phyloP scores from a whole-genome alignment of 1,140 invertebrate species.

The Oscheius sp. region DNA sequence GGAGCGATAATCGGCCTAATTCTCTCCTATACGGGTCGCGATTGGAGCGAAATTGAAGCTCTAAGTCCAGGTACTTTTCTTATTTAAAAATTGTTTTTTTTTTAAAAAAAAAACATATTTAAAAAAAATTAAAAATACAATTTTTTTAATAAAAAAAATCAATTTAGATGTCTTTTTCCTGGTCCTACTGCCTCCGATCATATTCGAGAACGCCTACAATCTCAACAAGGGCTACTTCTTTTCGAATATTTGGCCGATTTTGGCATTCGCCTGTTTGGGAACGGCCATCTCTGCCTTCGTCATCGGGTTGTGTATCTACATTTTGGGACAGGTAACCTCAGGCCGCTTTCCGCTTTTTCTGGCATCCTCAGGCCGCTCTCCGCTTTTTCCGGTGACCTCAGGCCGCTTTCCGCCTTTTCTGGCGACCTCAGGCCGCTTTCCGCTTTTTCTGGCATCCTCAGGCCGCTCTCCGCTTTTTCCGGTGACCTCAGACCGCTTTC shows the following conservation, averaged over 20 bases:
- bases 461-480: too few relatives aligned
- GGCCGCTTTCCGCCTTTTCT: too few relatives aligned
- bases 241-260: slow-evolving; percentile 88
- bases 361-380: too few relatives aligned
- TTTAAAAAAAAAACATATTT: not conserved
- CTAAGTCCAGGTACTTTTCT: slow-evolving; percentile 67
- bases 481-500: too few relatives aligned
- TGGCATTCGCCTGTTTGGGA: slow-evolving; percentile 90
- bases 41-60: slow-evolving; percentile 44
- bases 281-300: slow-evolving; percentile 88
- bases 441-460: too few relatives aligned
- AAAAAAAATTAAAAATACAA: too few relatives aligned
- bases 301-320: slow-evolving; percentile 88
- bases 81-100: not conserved
- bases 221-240: slow-evolving; percentile 95
- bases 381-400: too few relatives aligned
- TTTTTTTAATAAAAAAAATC: too few relatives aligned
- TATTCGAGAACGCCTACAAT: slow-evolving; percentile 94
- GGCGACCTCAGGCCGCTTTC: too few relatives aligned
- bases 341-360: too few relatives aligned
- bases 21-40: slow-evolving; percentile 32
- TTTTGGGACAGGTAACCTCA: slow-evolving; percentile 76
- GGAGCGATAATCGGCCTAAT: slow-evolving; percentile 41
- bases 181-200: slow-evolving; percentile 92
- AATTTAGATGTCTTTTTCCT: slow-evolving; percentile 85